These are phyloP conservation scores for Kryptolebias ocellatus DNA, from an alignment of 2,797 vertebrate species.

Conservation along the genomic window DNA sequence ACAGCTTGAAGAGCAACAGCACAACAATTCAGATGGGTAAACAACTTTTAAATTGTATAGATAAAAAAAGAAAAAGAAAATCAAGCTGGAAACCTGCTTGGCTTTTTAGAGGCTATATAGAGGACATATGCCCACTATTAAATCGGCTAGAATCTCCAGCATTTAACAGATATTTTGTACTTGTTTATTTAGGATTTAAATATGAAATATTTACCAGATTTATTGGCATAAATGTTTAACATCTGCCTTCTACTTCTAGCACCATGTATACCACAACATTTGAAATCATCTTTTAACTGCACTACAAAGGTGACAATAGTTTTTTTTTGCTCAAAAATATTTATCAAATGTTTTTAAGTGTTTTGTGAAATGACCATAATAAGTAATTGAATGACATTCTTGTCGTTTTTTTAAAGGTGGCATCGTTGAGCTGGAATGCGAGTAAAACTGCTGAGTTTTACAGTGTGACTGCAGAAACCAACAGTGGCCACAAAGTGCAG, in stretches of 20 bases:
- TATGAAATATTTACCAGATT: not conserved
- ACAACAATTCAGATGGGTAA: constrained; percentile 77
- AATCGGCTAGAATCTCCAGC: too few species aligned
- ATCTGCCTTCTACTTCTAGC: constrained; percentile 59
- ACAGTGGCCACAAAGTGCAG: constrained; percentile 61
- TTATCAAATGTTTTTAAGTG: too few species aligned
- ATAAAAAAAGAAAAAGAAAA: not conserved
- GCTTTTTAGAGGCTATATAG: not conserved
- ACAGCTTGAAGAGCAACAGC: constrained; percentile 74
- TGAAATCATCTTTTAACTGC: constrained; percentile 75
- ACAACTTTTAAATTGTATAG: not conserved
- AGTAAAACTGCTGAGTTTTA: constrained; percentile 72
- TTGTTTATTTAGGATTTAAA: not conserved
- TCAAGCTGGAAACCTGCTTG: not conserved
- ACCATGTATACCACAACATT: constrained; percentile 76
- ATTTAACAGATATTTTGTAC: too few species aligned
- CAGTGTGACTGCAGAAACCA: constrained; percentile 68
- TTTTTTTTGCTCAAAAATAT: not conserved
- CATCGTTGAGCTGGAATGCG: constrained; percentile 71
- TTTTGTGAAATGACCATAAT: not conserved
- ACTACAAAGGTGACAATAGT: constrained; percentile 56
- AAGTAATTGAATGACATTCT: not conserved
- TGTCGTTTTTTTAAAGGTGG: constrained; percentile 54
- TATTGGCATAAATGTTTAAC: not conserved
- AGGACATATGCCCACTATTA: too few species aligned